Conservation (phyloP, 2,113 vertebrate species). For the Nasalis larvatus region DNA sequence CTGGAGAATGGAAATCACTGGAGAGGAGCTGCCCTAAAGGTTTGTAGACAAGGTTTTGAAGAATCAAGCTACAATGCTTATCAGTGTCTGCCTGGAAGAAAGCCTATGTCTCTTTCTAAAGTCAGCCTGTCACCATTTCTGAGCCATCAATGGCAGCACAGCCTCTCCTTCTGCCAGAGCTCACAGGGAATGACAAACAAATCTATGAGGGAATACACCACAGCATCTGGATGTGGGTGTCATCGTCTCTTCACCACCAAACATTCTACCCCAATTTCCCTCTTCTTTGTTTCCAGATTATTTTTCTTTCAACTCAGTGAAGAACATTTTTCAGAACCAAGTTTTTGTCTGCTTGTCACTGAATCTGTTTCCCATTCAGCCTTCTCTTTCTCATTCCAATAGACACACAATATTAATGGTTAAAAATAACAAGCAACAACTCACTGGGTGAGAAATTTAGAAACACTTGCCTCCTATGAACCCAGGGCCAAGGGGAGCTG, state of each 20-base stretch:
- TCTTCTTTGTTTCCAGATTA: background rate
- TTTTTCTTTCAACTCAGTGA: background rate
- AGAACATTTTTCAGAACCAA: background rate
- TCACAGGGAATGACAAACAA: background rate
- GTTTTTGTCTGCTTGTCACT: background rate
- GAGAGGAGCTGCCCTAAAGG: background rate
- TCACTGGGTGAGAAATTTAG: background rate
- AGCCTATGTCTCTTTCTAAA: background rate
- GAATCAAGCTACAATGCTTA: background rate
- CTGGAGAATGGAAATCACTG: background rate
- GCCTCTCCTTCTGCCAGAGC: background rate
- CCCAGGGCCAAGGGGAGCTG: background rate
- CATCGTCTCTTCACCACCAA: background rate
- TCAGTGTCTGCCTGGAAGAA: background rate
- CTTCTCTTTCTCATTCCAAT: background rate
- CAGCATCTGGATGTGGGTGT: background rate
- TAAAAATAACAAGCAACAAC: background rate
- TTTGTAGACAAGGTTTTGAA: constrained; percentile 19
- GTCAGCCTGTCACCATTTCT: background rate
- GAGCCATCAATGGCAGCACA: background rate
- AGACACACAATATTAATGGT: background rate
- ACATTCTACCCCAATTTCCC: background rate
- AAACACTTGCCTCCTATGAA: background rate
- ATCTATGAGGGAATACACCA: background rate
- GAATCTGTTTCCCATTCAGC: background rate